phyloP scores from a whole-genome alignment of 2,888 invertebrate species.

The Meiosimyza decipiens region DNA sequence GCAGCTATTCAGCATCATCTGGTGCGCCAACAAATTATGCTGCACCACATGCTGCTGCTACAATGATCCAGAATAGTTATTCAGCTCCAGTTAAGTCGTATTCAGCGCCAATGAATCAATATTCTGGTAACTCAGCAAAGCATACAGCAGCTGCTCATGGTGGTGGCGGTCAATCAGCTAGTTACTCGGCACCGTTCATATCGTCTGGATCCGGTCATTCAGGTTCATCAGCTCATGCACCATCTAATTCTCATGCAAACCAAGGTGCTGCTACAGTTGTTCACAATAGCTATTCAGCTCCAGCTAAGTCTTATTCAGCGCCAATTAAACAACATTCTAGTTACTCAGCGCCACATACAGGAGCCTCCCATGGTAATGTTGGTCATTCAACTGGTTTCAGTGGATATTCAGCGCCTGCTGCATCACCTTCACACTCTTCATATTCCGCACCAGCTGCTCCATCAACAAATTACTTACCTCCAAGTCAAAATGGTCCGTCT shows the following conservation, averaged over 20 bases:
- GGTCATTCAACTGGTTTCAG: too few relatives aligned
- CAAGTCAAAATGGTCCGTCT: neutral
- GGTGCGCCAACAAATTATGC: too few relatives aligned
- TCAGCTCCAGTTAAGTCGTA: conserved; percentile 40
- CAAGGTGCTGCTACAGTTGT: conserved; percentile 37
- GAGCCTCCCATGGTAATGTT: too few relatives aligned
- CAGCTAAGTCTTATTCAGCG: conserved; percentile 24
- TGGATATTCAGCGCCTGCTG: neutral
- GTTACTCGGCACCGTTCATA: too few relatives aligned
- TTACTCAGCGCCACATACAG: neutral
- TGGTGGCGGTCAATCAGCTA: too few relatives aligned
- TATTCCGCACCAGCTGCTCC: conserved; percentile 30
- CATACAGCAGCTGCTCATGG: too few relatives aligned
- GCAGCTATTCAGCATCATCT: too few relatives aligned
- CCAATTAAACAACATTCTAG: neutral
- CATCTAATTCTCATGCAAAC: neutral
- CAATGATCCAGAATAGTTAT: conserved; percentile 46
- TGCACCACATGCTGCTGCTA: neutral
- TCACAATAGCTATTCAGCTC: conserved; percentile 46
- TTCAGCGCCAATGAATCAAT: neutral
- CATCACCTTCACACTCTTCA: conserved; percentile 4
- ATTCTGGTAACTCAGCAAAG: neutral
- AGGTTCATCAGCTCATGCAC: too few relatives aligned
- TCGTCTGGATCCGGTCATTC: too few relatives aligned
- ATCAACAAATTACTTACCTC: neutral